Conservation (phyloP, 2,888 invertebrate species). For the Dasypogon diadema region DNA sequence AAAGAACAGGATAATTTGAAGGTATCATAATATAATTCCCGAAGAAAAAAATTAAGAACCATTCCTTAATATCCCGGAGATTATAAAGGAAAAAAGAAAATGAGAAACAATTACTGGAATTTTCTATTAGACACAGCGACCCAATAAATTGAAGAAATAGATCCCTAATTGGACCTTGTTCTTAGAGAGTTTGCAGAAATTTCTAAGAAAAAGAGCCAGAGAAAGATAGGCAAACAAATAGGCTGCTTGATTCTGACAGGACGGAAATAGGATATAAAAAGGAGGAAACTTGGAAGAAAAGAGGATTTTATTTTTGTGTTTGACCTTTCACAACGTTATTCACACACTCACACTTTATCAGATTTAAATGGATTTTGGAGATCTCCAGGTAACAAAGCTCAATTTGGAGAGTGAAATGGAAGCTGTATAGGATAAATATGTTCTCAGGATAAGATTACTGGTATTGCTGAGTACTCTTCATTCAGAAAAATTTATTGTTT, state of each 20-base stretch:
- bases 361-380: slow-evolving; percentile 16
- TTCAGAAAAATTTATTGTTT: too few relatives aligned
- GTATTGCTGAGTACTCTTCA: too few relatives aligned
- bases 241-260: background rate
- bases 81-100: background rate
- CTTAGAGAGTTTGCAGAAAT: background rate
- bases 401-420: background rate
- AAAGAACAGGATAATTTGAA: background rate
- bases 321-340: background rate
- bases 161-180: slow-evolving; percentile 14
- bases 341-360: background rate
- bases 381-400: slow-evolving; percentile 5
- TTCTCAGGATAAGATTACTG: too few relatives aligned
- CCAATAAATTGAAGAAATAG: slow-evolving; percentile 23
- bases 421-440: too few relatives aligned
- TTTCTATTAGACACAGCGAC: background rate
- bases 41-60: background rate
- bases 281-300: background rate
- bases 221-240: background rate
- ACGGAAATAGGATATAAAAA: slow-evolving; percentile 24
- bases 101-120: slow-evolving; percentile 15
- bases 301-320: background rate
- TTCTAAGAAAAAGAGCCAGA: background rate
- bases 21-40: background rate
- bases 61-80: background rate